A percentile compares a stretch with the other conserved stretches of the same genome.
These are phyloP conservation scores for Neogale vison DNA, from an alignment of 2,113 vertebrate genomes.

Conservation along the genomic window DNA sequence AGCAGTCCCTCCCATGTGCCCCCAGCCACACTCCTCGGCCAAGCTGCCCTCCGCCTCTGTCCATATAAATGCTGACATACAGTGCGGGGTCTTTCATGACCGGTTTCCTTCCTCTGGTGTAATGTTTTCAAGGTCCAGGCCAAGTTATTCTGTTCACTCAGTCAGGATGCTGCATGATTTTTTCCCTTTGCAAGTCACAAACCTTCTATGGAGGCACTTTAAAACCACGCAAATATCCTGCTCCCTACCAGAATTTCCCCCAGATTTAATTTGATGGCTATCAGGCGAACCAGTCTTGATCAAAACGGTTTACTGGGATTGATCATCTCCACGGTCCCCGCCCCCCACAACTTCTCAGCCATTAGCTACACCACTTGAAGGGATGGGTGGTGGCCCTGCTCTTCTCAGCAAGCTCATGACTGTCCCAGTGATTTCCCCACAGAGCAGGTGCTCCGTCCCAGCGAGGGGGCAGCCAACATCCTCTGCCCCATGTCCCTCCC, in stretches of 20 bases:
- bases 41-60: not conserved
- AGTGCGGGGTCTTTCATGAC: not conserved
- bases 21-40: accelerated
- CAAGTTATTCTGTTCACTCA: not conserved
- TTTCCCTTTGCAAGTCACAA: not conserved
- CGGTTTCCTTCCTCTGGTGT: not conserved
- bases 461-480: too few species aligned
- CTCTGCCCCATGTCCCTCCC: not conserved
- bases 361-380: not conserved
- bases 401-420: not conserved
- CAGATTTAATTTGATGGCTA: not conserved
- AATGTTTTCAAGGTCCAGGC: not conserved
- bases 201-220: not conserved
- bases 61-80: not conserved
- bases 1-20: not conserved
- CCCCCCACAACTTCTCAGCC: not conserved
- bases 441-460: not conserved
- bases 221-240: not conserved
- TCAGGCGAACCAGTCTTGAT: not conserved
- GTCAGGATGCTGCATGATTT: not conserved
- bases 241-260: not conserved
- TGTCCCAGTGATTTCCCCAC: not conserved
- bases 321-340: not conserved
- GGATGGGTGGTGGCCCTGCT: not conserved
- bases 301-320: not conserved